Percentiles rank a stretch among this genome's conserved stretches.
Conservation (phyloP, 2,888 invertebrate species). For the Noctuana brunneofusca region DNA sequence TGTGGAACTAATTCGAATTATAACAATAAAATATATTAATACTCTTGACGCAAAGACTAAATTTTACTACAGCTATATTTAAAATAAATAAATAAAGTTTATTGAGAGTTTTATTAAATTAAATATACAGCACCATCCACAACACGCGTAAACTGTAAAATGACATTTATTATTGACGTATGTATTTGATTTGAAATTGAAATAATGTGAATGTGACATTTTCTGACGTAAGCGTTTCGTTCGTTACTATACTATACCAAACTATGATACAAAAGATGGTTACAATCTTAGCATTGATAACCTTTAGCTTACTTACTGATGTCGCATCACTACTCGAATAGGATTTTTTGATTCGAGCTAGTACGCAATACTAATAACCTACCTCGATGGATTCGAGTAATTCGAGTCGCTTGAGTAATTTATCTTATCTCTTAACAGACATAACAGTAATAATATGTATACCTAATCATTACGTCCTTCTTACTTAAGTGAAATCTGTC, state of each 20-base stretch:
- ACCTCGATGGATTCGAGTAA: too few species aligned
- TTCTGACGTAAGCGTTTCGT: slow-evolving; percentile 14
- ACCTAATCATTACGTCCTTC: too few species aligned
- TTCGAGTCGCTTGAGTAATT: too few species aligned
- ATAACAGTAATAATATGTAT: too few species aligned
- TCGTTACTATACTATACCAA: slow-evolving; percentile 7
- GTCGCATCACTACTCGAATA: too few species aligned
- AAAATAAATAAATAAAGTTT: background rate
- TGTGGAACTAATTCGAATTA: background rate
- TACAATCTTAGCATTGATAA: background rate
- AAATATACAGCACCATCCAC: slow-evolving; percentile 46
- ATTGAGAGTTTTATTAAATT: slow-evolving; percentile 29
- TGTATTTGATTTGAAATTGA: background rate
- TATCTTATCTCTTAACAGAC: too few species aligned
- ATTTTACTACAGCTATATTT: background rate
- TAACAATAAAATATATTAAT: background rate
- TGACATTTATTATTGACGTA: slow-evolving; percentile 47
- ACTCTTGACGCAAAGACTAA: background rate
- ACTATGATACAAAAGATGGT: background rate
- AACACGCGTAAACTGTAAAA: slow-evolving; percentile 66
- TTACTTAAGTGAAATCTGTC: too few species aligned
- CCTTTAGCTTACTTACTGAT: background rate
- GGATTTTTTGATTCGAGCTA: too few species aligned
- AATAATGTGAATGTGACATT: background rate
- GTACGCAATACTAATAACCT: too few species aligned